Base-by-base conservation (phyloP, 1,140 invertebrate genomes). In the Euura saliciscinereae region DNA sequence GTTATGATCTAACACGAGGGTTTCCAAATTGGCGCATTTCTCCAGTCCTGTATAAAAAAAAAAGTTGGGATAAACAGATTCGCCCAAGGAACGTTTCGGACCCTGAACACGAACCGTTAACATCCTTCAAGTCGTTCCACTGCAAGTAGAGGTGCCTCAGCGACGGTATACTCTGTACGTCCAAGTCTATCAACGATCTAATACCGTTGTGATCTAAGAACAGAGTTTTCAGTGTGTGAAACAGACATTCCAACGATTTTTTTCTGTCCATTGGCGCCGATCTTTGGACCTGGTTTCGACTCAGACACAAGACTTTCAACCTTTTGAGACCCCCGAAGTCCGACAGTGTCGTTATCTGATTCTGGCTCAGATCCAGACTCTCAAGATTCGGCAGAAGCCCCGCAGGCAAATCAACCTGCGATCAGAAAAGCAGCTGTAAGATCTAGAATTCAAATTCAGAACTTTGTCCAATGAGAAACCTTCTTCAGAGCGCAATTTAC, bases 361-460 rank as follows among this genome's bases (percentile, higher is more conserved):
- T 81, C 51, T 76, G 76, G 44, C 77, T 77, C n/a, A 81, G 65
- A 67, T 79, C 77, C 10, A 81, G 68, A 72, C 77, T 79, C 45
- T 81, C 76, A 69, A 81, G 73, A n/a, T 71, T 46, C 7, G 76
- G 77, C 46, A 79, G 66, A 65, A 72, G 8, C 44, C 76, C 71
- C 6, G 68, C 69, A 7, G 72, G 67, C 8, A 79, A 64, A 70
- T 77, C 67, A 11, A 75, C 74, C 78, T 79, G 64, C 7, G 44
- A 73, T 28, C 51, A 68, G 2, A 72, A 44, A 6, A 46, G 43
- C 42, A 44, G 43, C 5, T 28, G 28, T 28, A 28, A 28, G 28
- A 28, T 28, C 28, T 28, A 72, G 45, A 10, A 68, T 44, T 6
- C 46, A 28, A 10, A 70, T 46, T n/a, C 44, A 70, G 7, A 68